Base-by-base conservation (phyloP, 2,113 vertebrate species). In the Macrotis lagotis region DNA sequence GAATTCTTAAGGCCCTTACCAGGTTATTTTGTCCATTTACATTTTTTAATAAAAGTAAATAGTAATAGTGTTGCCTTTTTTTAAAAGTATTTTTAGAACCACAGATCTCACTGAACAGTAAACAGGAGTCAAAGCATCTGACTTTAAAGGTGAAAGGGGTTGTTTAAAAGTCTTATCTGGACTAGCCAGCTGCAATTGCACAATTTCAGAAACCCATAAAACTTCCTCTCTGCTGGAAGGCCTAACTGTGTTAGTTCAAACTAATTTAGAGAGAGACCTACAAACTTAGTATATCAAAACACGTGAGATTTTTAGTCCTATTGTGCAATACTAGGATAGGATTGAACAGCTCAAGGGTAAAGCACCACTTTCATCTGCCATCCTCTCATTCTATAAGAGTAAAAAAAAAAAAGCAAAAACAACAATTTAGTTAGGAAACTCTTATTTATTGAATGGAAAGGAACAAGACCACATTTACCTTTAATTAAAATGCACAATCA, bases 121-220 rank as follows among this genome's bases (percentile, higher is more conserved):
- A 98, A 98, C 28, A 96, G 89, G 89, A 97, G 90, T 93, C 24
- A 24, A 95, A 97, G 51, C 92, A 96, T 96, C 93, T 97, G 97
- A 93, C 92, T 97, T 96, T 96, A 95, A 31, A 96, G 91, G 95
- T 95, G 98, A 95, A 97, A 90, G 6, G 91, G 49, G 66, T 97
- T 96, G 95, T 97, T 98, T 97, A 96, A 97, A 95, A 98, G 95
- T 90, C 94, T 98, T 98, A 98, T 98, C 98, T 97, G 95, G 96
- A 94, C 90, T 48, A 96, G 93, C 97, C 98, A 98, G 98, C 95
- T 97, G 96, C 95, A 97, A 97, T 97, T 88, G 95, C 88, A 97
- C 96, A 83, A 1, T 94, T 97, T 97, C 93, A 96, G 97, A 97
- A 96, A 95, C 91, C 53, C 94, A 94, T 97, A 98, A 98, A 97